Conservation (phyloP, 2,888 invertebrate genomes). For the Gasteruption jaculator region DNA sequence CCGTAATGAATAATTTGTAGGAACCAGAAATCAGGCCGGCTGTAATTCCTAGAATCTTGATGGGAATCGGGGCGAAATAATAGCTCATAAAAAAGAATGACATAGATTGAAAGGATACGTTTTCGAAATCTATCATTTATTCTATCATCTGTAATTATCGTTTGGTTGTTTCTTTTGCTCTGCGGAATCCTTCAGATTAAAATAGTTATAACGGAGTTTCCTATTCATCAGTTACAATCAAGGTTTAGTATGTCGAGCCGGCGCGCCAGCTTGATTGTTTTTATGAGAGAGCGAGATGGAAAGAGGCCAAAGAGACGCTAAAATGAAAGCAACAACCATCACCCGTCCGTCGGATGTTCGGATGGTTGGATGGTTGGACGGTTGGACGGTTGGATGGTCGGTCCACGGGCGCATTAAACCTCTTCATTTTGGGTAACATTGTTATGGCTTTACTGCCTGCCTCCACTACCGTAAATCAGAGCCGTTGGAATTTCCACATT, state of each 20-base stretch:
- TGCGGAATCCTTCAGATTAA: too few species aligned
- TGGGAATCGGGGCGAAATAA: too few species aligned
- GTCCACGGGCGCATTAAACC: conserved; percentile 39
- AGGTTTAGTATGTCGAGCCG: conserved; percentile 37
- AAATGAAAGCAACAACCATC: conserved; percentile 27
- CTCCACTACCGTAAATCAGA: conserved; percentile 39
- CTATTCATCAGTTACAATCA: conserved; percentile 44
- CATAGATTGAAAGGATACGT: too few species aligned
- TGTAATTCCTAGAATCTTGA: too few species aligned
- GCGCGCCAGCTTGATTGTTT: conserved; percentile 46
- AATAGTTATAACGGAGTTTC: conserved; percentile 25
- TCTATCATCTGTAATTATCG: too few species aligned
- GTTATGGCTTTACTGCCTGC: conserved; percentile 41
- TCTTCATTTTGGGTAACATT: conserved; percentile 46
- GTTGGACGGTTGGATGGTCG: too few species aligned
- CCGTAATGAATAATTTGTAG: too few species aligned
- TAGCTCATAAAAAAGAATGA: too few species aligned
- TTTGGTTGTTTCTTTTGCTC: too few species aligned
- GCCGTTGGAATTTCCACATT: conserved; percentile 37
- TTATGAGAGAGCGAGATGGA: conserved; percentile 36
- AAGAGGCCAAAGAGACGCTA: conserved; percentile 13
- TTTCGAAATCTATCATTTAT: too few species aligned
- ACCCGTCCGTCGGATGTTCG: conserved; percentile 19
- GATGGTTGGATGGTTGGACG: conserved; percentile 20
- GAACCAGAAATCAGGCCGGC: too few species aligned